phyloP scores from a whole-genome alignment of 2,797 vertebrate genomes.

The Dallia pectoralis region DNA sequence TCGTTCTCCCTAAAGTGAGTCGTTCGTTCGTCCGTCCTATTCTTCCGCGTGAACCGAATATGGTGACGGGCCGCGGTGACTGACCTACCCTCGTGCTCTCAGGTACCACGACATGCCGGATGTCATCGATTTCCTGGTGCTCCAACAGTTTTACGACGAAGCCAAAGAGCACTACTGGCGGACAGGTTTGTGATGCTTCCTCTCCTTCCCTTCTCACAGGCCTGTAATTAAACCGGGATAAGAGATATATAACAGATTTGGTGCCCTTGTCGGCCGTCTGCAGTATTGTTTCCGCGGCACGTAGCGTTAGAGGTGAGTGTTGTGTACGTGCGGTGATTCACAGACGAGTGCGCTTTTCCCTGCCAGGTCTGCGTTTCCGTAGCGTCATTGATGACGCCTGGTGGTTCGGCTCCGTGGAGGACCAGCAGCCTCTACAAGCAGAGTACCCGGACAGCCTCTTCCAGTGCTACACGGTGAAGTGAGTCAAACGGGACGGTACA shows the following conservation, averaged over 20 bases:
- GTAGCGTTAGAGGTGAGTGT: neutral
- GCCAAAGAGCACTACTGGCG: conserved; percentile 97
- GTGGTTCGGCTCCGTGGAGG: conserved; percentile 97
- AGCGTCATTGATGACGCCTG: conserved; percentile 98
- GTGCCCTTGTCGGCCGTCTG: neutral
- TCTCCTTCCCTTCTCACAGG: no score
- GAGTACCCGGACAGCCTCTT: conserved; percentile 98
- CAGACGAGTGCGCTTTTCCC: neutral
- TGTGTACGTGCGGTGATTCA: neutral
- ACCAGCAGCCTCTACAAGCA: conserved; percentile 91
- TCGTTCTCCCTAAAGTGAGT: conserved; percentile 97
- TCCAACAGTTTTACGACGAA: conserved; percentile 97
- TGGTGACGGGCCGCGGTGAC: neutral
- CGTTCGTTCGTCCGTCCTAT: conserved; percentile 6
- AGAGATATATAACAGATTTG: no score
- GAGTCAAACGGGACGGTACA: conserved; percentile 24
- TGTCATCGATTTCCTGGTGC: conserved; percentile 97
- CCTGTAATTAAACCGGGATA: no score
- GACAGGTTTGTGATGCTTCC: conserved; percentile 75
- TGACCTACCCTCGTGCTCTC: conserved; percentile 6
- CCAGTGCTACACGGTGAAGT: conserved; percentile 96
- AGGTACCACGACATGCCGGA: conserved; percentile 99
- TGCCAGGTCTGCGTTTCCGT: conserved; percentile 81
- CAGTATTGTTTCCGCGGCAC: neutral
- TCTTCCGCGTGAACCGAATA: neutral